Evolutionary conservation across 2,113 vertebrate species (phyloP), one percentile per base, ranked within the genome.

Genomic region (Panthera uncia): DNA sequence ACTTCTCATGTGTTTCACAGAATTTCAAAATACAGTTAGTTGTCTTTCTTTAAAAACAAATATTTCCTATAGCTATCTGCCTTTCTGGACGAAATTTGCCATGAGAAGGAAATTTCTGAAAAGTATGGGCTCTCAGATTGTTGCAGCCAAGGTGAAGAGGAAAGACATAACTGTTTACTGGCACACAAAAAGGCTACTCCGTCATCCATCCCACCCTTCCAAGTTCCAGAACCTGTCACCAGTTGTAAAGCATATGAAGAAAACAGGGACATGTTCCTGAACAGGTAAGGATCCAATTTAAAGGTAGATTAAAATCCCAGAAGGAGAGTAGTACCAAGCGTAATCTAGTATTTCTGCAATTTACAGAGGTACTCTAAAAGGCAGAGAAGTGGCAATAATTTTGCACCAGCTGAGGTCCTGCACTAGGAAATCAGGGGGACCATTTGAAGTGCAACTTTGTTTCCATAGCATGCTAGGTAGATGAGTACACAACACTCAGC

Each of bases 1-100:
- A 25, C 2, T 50, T 45, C 61, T 89, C 27, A n/a, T 48, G 4
- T 81, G 25, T 45, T 63, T 87, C 69, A 38, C 1, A 82, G 69
- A 78, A 76, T 63, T 89, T 94, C 79, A 5, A 80, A 73, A n/a
- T 31, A 36, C 57, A 71, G 15, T 66, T 61, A 68, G 11, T 78
- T 66, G 45, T 63, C 25, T 89, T 74, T 69, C 33, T 87, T 50
- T 81, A 68, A 94, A 88, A 79, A 27, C 9, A 52, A 81, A 48
- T n/a, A 10, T 73, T 85, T 97, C 79, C 55, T 94, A 4, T 9
- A 98, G 98, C 45, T 98, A 0, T 45, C 85, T 79, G 48, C 38
- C 41, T 98, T 99, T 95, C 92, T 98, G 0, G 96, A 98, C 18
- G 97, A 97, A n/a, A 81, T 98, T 41, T 99, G 98, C 86, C 98